phyloP scores from a whole-genome alignment of 2,797 vertebrate species.

The Crocidura indochinensis region DNA sequence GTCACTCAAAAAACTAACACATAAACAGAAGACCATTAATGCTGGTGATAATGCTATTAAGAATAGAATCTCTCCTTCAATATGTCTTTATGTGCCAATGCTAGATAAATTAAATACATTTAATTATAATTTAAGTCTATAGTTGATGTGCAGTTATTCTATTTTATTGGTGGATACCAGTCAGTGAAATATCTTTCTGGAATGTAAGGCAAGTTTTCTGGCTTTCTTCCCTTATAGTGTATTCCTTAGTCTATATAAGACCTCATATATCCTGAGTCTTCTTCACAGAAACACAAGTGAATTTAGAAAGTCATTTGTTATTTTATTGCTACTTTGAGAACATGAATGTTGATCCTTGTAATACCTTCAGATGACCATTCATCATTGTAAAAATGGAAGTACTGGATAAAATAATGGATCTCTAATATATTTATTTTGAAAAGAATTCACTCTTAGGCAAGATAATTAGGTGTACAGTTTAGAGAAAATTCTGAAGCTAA shows the following conservation, averaged over 20 bases:
- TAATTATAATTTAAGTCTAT: background rate
- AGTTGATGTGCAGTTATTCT: background rate
- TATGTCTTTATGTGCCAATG: background rate
- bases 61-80: background rate
- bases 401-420: background rate
- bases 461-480: background rate
- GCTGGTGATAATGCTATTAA: background rate
- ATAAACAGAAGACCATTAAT: background rate
- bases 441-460: background rate
- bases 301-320: background rate
- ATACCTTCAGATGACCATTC: background rate
- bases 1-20: too few relatives aligned
- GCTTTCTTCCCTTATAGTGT: background rate
- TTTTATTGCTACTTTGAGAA: background rate
- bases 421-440: conserved; percentile 9
- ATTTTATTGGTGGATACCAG: background rate
- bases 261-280: background rate
- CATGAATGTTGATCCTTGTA: background rate
- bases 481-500: background rate
- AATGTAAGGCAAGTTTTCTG: background rate
- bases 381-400: background rate
- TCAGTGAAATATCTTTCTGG: background rate
- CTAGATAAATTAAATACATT: background rate
- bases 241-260: background rate
- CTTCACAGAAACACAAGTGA: background rate